Base-by-base conservation (phyloP, 92 coral and sea anemone species). In the Epizoanthus ramosus region DNA sequence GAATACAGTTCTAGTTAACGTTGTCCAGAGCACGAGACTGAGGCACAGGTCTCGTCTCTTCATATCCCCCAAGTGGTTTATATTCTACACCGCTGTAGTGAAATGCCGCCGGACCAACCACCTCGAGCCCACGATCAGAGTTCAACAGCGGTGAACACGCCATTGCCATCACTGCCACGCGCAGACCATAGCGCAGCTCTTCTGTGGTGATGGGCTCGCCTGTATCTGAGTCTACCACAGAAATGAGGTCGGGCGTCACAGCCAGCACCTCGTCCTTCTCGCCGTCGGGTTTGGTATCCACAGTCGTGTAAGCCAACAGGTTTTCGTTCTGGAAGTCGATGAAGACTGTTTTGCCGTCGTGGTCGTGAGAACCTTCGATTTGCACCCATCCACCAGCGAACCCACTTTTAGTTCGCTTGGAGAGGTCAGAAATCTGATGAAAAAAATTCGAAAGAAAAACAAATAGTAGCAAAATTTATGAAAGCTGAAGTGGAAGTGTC, bases 281-380 rank as follows among this genome's bases (percentile, higher is more conserved):
- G 71, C 90, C 95, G 53, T 93, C 89, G 16, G 75, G 50, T 3
- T 85, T 91, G 57, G 37, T 28, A 68, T 73, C 45, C 52, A 8
- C 18, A 4, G 79, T 79, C 17, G 68, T 63, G 72, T 88, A 91
- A 41, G 89, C 99, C 16, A 94, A 74, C 85, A 89, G 84, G 79
- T 96, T 96, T 79, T 96, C 99, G 69, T 96, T 96, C 80, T 96
- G 99, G 92, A 96, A 92, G 59, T 90, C 91, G 22, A 96, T 80
- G 57, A 52, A 63, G 25, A 93, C 60, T 0, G 85, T 79, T 67
- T 57, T 17, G 23, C 80, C 90, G 56, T 81, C 63, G 60, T 84
- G 84, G 35, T 70, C 64, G 19, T 63, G 52, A 1, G 92, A 79
- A 57, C 93, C 93, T 68, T 92, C 96, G 25, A 96, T 71, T 16